Conservation (phyloP, 2,113 vertebrate genomes). For the Neodontobutis hainanensis region DNA sequence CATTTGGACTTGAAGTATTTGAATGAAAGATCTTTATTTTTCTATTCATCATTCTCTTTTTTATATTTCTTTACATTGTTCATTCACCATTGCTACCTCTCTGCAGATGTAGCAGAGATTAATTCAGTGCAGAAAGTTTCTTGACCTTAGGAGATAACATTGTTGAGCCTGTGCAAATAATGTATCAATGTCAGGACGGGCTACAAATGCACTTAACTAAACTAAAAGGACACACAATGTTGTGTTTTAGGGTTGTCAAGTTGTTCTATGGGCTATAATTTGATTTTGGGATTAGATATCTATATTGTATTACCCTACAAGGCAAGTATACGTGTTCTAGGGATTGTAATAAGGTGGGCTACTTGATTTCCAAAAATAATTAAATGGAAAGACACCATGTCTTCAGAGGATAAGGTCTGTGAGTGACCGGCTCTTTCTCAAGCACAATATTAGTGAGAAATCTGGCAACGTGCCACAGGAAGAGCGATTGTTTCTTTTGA, state of each 20-base stretch:
- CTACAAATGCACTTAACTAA: slow-evolving; percentile 6
- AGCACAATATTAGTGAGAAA: background rate
- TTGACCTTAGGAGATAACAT: slow-evolving; percentile 27
- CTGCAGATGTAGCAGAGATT: background rate
- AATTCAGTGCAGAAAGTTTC: slow-evolving; percentile 13
- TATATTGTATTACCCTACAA: too few species aligned
- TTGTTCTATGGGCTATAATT: background rate
- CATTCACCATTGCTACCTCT: background rate
- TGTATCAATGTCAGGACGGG: slow-evolving; percentile 28
- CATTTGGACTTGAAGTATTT: too few species aligned
- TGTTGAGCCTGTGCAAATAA: slow-evolving; percentile 1
- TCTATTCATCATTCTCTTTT: background rate
- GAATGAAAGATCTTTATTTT: too few species aligned
- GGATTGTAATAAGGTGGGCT: background rate
- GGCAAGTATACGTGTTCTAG: too few species aligned
- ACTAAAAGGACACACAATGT: background rate
- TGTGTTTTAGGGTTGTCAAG: background rate
- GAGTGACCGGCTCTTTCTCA: background rate
- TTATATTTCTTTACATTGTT: too few species aligned
- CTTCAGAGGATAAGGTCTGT: too few species aligned
- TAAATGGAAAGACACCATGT: background rate
- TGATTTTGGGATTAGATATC: background rate
- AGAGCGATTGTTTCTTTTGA: too few species aligned
- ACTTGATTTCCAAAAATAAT: background rate
- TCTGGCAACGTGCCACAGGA: background rate